These are phyloP conservation scores for Sorex araneus DNA, from an alignment of 2,113 vertebrate species.

Conservation along the genomic window DNA sequence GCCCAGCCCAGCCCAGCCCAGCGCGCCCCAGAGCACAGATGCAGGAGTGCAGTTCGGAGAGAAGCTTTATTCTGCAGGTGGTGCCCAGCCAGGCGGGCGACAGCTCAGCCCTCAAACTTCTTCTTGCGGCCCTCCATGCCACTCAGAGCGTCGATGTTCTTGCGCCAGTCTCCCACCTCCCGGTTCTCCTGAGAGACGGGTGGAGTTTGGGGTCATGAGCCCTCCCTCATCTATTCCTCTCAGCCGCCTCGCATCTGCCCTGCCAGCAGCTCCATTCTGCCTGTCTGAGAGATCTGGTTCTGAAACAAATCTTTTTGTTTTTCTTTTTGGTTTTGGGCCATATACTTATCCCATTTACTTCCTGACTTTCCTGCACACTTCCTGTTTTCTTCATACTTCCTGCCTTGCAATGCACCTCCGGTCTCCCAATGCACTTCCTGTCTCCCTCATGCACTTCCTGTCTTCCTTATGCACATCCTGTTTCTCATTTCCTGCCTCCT, in stretches of 20 bases:
- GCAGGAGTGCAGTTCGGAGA: not conserved
- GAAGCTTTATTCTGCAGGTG: slow-evolving; percentile 73
- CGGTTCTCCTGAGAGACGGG: slow-evolving; percentile 83
- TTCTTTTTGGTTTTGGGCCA: too few species aligned
- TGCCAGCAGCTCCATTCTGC: not conserved
- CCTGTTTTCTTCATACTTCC: too few species aligned
- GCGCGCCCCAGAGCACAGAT: not conserved
- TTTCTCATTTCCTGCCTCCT: not conserved
- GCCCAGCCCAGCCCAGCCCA: not conserved
- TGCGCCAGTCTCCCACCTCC: slow-evolving; percentile 89
- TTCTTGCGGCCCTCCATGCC: slow-evolving; percentile 90
- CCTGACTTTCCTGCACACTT: not conserved
- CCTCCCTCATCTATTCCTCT: not conserved
- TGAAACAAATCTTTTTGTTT: too few species aligned
- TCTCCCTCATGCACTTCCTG: not conserved
- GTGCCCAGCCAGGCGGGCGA: fast-evolving
- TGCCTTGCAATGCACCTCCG: too few species aligned
- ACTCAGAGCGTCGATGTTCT: slow-evolving; percentile 88
- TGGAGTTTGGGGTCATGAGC: not conserved
- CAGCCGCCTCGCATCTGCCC: not conserved
- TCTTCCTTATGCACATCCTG: not conserved
- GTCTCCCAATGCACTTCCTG: not conserved
- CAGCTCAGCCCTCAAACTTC: slow-evolving; percentile 86
- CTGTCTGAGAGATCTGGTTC: not conserved
- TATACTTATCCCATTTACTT: not conserved